Conservation (phyloP, 2,797 vertebrate genomes). For the Rhadinocentrus ornatus region DNA sequence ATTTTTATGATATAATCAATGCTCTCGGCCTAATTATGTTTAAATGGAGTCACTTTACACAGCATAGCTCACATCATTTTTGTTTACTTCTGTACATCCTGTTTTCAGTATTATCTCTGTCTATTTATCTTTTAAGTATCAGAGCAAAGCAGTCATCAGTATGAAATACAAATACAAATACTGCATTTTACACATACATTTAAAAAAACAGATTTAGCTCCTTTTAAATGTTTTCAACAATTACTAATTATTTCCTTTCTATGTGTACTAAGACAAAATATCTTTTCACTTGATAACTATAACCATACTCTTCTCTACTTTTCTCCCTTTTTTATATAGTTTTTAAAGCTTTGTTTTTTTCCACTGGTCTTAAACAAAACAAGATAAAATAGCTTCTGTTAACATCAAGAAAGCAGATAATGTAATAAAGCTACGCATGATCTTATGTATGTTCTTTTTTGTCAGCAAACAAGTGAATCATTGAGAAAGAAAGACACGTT, state of each 20-base stretch:
- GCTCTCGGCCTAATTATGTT: background rate
- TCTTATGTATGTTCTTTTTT: background rate
- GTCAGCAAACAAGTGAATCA: conserved; percentile 1
- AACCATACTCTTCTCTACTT: background rate
- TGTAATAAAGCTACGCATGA: background rate
- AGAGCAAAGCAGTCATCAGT: background rate
- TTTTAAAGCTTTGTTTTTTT: background rate
- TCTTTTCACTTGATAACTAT: background rate
- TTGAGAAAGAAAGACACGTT: background rate
- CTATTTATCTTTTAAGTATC: background rate
- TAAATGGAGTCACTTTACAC: background rate
- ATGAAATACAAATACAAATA: background rate
- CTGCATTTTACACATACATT: background rate
- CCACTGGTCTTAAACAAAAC: background rate
- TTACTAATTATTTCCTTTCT: conserved; percentile 6
- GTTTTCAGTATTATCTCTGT: background rate
- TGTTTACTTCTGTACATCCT: background rate
- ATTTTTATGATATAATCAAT: background rate
- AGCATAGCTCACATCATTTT: background rate
- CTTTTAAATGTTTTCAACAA: background rate
- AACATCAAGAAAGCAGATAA: background rate
- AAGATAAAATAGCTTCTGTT: background rate
- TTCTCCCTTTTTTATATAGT: background rate
- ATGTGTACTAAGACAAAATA: background rate
- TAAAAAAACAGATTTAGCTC: background rate